These are phyloP conservation scores for Nycticebus coucang DNA, from an alignment of 2,113 vertebrate genomes.

Conservation along the genomic window DNA sequence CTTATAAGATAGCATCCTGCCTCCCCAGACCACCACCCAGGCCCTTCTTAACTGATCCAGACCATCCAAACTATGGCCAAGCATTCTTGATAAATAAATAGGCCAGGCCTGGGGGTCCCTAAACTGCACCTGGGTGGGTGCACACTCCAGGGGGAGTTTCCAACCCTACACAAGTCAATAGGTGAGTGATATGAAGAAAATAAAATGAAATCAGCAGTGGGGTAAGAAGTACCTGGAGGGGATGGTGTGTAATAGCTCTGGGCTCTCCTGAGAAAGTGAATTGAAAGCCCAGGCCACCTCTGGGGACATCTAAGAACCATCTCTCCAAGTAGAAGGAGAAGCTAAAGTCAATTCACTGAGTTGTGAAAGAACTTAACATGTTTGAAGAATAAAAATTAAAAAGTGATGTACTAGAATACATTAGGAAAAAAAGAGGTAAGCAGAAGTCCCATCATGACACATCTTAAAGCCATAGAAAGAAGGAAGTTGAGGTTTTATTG, in stretches of 20 bases:
- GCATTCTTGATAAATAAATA: not conserved
- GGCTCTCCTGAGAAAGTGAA: not conserved
- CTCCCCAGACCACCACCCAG: not conserved
- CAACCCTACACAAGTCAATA: too few species aligned
- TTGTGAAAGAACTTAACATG: not conserved
- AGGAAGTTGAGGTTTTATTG: not conserved
- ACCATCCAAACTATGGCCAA: not conserved
- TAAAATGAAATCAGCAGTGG: accelerated
- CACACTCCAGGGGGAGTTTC: not conserved
- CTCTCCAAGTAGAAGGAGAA: not conserved
- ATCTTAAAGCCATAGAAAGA: not conserved
- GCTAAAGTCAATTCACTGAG: not conserved
- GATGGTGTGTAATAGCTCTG: too few species aligned
- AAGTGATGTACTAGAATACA: too few species aligned
- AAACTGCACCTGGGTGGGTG: accelerated
- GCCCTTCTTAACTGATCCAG: not conserved
- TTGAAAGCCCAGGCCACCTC: not conserved
- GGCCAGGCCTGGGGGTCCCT: too few species aligned
- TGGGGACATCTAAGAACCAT: not conserved
- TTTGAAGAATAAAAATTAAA: not conserved
- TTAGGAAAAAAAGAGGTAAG: not conserved
- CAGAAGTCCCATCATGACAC: accelerated
- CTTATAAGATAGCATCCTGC: not conserved
- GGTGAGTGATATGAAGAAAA: not conserved
- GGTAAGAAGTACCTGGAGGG: too few species aligned